Conservation (phyloP, 2,888 invertebrate species). For the Sthenelais limicola region DNA sequence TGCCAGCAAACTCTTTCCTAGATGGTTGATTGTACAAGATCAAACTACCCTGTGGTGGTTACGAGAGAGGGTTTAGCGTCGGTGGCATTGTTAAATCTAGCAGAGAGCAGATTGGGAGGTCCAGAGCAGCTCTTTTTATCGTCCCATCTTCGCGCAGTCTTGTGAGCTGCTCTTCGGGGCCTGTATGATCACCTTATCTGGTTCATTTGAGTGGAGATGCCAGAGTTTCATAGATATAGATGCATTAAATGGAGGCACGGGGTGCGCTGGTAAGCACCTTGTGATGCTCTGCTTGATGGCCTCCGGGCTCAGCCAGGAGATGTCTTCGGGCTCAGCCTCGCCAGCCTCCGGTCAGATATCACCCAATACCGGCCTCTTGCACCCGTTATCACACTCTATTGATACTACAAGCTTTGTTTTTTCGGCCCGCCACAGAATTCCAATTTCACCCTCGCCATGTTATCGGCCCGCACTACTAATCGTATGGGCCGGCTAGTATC, state of each 20-base stretch:
- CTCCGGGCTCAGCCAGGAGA: neutral
- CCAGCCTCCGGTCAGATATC: neutral
- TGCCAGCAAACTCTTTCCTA: too few relatives aligned
- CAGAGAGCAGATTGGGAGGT: too few relatives aligned
- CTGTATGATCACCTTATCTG: neutral
- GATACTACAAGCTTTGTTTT: constrained; percentile 36
- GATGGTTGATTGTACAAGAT: too few relatives aligned
- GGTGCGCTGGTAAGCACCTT: constrained; percentile 13
- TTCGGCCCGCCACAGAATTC: constrained; percentile 1
- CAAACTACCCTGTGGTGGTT: too few relatives aligned
- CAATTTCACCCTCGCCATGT: constrained; percentile 24
- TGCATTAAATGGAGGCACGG: neutral
- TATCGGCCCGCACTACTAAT: constrained; percentile 30
- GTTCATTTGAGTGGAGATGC: neutral
- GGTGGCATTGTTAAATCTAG: too few relatives aligned
- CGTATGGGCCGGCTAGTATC: constrained; percentile 12
- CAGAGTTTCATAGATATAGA: neutral
- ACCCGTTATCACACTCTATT: too few relatives aligned
- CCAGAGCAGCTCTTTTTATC: too few relatives aligned
- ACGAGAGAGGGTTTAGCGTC: too few relatives aligned
- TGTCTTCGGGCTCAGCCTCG: neutral
- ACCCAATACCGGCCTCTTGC: neutral
- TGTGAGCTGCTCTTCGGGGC: neutral
- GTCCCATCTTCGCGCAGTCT: neutral
- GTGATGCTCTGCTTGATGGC: neutral